Percentiles rank a stretch among this genome's conserved stretches.
Evolutionary conservation across 1,140 invertebrate species (phyloP).

Genomic region (Meloidogyne floridensis): DNA sequence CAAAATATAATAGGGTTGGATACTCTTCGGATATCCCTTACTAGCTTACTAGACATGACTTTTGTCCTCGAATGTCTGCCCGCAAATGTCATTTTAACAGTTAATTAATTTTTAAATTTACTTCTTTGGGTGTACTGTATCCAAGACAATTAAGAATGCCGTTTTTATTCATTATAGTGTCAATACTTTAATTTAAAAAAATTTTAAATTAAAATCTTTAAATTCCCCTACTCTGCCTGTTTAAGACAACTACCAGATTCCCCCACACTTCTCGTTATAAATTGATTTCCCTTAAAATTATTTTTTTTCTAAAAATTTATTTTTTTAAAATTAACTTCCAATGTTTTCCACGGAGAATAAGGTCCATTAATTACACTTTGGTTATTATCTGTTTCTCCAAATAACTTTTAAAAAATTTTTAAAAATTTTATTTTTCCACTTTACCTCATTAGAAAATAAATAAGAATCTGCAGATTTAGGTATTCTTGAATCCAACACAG

Average conservation of each 20-base stretch:
- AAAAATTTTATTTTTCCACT: not conserved
- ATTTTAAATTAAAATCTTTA: not conserved
- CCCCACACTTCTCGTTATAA: not conserved
- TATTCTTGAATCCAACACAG: conserved; percentile 57
- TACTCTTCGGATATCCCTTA: too few species aligned
- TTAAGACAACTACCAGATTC: not conserved
- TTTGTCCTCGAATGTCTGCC: too few species aligned
- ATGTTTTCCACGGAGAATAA: not conserved
- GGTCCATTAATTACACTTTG: not conserved
- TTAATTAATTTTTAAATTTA: not conserved
- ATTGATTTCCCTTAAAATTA: not conserved
- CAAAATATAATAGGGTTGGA: too few species aligned
- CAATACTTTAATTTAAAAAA: not conserved
- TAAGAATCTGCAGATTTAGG: conserved; percentile 62
- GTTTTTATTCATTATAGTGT: not conserved
- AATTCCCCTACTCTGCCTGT: not conserved
- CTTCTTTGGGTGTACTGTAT: not conserved
- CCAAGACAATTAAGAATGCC: conserved; percentile 6
- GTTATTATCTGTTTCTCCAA: not conserved
- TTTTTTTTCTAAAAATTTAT: not conserved
- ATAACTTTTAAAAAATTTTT: not conserved
- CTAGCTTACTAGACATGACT: too few species aligned
- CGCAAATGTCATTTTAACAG: not conserved
- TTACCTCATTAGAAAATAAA: conserved; percentile 58
- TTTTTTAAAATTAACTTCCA: not conserved